Conservation (phyloP, 2,113 vertebrate species). For the Dissostichus mawsoni region DNA sequence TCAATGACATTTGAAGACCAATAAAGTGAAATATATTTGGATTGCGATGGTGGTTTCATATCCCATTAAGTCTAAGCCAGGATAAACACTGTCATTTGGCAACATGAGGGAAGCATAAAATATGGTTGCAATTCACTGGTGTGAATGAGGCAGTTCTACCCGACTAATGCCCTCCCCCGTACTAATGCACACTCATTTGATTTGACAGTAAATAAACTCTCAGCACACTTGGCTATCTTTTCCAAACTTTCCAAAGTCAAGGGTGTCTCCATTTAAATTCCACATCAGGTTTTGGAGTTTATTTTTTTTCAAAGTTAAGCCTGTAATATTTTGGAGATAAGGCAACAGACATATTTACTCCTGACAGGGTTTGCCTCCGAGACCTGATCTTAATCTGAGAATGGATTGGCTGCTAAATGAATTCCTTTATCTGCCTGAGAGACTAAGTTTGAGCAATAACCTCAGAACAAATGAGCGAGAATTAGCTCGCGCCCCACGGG, state of each 20-base stretch:
- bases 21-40: slow-evolving; percentile 40
- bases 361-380: slow-evolving; percentile 55
- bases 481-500: slow-evolving; percentile 53
- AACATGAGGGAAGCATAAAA: slow-evolving; percentile 32
- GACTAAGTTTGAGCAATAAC: slow-evolving; percentile 68
- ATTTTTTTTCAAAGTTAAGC: slow-evolving; percentile 49
- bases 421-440: slow-evolving; percentile 74
- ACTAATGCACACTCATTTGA: slow-evolving; percentile 33
- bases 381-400: slow-evolving; percentile 73
- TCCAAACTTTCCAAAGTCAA: slow-evolving; percentile 51
- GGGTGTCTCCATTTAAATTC: slow-evolving; percentile 59
- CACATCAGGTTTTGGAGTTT: slow-evolving; percentile 27
- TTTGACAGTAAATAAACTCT: slow-evolving; percentile 42
- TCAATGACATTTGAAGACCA: slow-evolving; percentile 56
- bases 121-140: not conserved
- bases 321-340: slow-evolving; percentile 71
- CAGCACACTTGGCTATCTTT: slow-evolving; percentile 23
- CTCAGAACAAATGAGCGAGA: slow-evolving; percentile 66
- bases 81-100: slow-evolving; percentile 50
- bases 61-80: slow-evolving; percentile 39
- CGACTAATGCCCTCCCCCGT: not conserved
- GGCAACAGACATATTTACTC: slow-evolving; percentile 72
- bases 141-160: slow-evolving; percentile 6
- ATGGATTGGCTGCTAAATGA: slow-evolving; percentile 74
- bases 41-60: slow-evolving; percentile 26